Evolutionary conservation across 2,113 vertebrate genomes (phyloP).

Genomic region (Oryzias javanicus): DNA sequence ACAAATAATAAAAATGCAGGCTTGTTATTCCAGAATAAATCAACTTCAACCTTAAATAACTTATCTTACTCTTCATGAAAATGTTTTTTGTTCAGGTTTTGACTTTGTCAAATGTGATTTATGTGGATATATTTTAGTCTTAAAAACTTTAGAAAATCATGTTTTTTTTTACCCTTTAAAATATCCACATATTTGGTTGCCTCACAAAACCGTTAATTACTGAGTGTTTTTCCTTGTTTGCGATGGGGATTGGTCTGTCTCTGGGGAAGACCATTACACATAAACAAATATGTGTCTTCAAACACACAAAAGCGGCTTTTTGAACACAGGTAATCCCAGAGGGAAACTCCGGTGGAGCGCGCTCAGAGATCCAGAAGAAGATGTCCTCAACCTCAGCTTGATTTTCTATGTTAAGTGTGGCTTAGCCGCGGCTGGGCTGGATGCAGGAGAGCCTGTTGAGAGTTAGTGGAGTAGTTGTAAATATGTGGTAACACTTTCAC

Average conservation of each 20-base stretch:
- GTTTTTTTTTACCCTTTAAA: background rate
- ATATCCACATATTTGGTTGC: background rate
- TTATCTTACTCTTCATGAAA: too few species aligned
- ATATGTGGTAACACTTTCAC: slow-evolving; percentile 79
- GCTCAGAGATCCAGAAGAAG: slow-evolving; percentile 59
- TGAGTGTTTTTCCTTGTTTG: slow-evolving; percentile 63
- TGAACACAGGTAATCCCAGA: slow-evolving; percentile 71
- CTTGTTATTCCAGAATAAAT: background rate
- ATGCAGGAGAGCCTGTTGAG: slow-evolving; percentile 76
- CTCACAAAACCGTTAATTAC: slow-evolving; percentile 48
- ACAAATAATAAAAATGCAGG: background rate
- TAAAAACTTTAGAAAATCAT: too few species aligned
- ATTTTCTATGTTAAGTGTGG: slow-evolving; percentile 75
- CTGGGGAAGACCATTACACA: slow-evolving; percentile 60
- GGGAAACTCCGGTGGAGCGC: slow-evolving; percentile 59
- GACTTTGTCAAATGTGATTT: too few species aligned
- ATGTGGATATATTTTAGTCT: too few species aligned
- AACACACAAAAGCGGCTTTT: slow-evolving; percentile 6
- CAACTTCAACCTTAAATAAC: too few species aligned
- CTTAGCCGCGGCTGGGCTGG: slow-evolving; percentile 71
- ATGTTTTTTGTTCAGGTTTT: too few species aligned
- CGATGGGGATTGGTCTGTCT: slow-evolving; percentile 49
- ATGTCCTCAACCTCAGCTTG: slow-evolving; percentile 74
- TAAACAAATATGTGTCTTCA: slow-evolving; percentile 59
- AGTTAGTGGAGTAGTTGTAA: slow-evolving; percentile 79